Evolutionary conservation across 2,888 invertebrate species (phyloP).

Genomic region (Scaptodrosophila latifasciaeformis): DNA sequence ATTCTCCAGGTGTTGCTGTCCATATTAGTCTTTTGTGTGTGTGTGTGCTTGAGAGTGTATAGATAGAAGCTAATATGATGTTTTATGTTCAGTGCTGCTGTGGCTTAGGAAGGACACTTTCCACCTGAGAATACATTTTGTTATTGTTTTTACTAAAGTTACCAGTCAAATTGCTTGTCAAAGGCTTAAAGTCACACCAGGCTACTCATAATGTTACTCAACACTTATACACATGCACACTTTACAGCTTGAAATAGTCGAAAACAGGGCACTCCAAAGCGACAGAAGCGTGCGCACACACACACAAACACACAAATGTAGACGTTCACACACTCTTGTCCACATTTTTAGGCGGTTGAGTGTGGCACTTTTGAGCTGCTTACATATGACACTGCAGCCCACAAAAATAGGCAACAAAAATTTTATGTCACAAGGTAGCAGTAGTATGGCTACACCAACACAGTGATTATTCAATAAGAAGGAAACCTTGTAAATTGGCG

Average conservation of each 20-base stretch:
- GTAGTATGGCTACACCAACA: no score
- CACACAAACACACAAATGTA: constrained; percentile 11
- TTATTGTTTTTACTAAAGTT: no score
- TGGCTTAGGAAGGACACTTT: no score
- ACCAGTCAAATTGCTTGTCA: no score
- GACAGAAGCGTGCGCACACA: no score
- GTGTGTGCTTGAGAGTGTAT: constrained; percentile 6
- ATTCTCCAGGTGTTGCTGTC: background rate
- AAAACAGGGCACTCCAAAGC: no score
- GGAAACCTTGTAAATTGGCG: no score
- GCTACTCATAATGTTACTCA: constrained; percentile 41
- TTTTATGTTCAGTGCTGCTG: constrained; percentile 16
- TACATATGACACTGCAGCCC: constrained; percentile 52
- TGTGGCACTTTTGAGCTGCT: constrained; percentile 49
- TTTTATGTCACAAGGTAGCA: no score
- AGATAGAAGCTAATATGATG: constrained; percentile 36
- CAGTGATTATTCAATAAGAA: no score
- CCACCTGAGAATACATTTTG: no score
- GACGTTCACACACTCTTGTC: constrained; percentile 6
- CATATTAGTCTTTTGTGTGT: background rate
- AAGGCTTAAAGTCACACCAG: no score
- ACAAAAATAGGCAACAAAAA: constrained; percentile 62
- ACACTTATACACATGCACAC: constrained; percentile 32
- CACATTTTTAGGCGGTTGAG: constrained; percentile 13
- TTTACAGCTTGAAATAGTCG: no score